These are phyloP conservation scores for Thecocarcelia acutangulata DNA, from an alignment of 2,888 invertebrate genomes.

Conservation along the genomic window DNA sequence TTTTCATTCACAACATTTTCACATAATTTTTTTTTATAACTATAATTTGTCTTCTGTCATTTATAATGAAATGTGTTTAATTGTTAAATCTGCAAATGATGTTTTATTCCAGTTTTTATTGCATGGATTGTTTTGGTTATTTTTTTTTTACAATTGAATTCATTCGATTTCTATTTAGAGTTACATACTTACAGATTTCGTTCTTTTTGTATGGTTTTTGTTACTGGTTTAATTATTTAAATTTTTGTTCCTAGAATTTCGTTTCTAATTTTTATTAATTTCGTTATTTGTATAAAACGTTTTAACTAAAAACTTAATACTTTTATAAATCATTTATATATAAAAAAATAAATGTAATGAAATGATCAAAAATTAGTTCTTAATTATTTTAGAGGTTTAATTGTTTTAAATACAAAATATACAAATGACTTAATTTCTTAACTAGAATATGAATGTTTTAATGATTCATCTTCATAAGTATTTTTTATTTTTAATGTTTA, in stretches of 20 bases:
- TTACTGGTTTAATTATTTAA: constrained; percentile 17
- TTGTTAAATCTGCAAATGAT: constrained; percentile 40
- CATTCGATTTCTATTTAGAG: constrained; percentile 11
- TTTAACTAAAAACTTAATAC: constrained; percentile 59
- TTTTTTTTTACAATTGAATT: constrained; percentile 50
- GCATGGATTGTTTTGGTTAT: constrained; percentile 13
- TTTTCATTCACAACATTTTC: constrained; percentile 70
- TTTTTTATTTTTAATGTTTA: constrained; percentile 9
- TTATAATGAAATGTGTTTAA: constrained; percentile 56
- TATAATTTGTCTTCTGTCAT: constrained; percentile 47
- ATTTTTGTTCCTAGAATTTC: constrained; percentile 32
- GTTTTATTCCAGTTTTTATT: constrained; percentile 8
- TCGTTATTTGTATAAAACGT: constrained; percentile 56
- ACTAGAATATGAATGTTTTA: constrained; percentile 35
- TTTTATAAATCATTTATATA: constrained; percentile 11
- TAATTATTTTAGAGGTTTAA: constrained; percentile 7
- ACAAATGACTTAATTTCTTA: constrained; percentile 58
- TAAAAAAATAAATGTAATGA: too few species aligned
- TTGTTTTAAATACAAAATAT: constrained; percentile 65
- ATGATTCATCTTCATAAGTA: constrained; percentile 31
- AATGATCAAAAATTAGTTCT: too few species aligned
- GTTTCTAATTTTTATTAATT: constrained; percentile 20
- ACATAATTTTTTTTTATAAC: constrained; percentile 56
- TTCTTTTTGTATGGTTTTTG: constrained; percentile 20
- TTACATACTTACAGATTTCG: constrained; percentile 2